A percentile compares a stretch with the other conserved stretches of the same genome.
Conservation (phyloP, 2,888 invertebrate genomes). For the Iphiclides podalirius region DNA sequence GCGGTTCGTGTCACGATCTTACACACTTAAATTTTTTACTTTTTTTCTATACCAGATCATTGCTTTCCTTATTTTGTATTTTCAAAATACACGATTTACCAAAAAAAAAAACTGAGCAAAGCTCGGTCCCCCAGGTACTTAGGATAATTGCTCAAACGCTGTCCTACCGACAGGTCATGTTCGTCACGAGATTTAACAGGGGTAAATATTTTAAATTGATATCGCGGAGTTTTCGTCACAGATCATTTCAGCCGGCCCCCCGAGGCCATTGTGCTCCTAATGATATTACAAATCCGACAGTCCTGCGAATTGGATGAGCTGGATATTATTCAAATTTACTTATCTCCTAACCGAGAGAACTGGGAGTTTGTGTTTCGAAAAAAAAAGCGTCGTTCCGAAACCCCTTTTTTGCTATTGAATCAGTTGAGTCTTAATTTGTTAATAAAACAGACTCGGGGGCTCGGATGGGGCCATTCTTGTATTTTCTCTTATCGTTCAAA, state of each 20-base stretch:
- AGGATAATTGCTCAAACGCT: too few species aligned
- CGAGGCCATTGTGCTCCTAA: constrained; percentile 57
- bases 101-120: too few species aligned
- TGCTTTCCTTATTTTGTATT: too few species aligned
- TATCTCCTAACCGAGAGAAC: constrained; percentile 48
- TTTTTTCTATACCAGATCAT: too few species aligned
- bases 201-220: constrained; percentile 68
- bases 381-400: constrained; percentile 45
- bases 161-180: too few species aligned
- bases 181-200: too few species aligned
- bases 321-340: constrained; percentile 50
- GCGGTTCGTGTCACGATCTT: too few species aligned
- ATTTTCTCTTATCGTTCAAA: constrained; percentile 42
- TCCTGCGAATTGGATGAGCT: constrained; percentile 54
- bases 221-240: constrained; percentile 60
- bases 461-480: constrained; percentile 43
- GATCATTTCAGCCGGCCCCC: constrained; percentile 53
- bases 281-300: constrained; percentile 53
- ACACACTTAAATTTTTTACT: too few species aligned
- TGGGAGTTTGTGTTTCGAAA: constrained; percentile 43
- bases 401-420: constrained; percentile 44
- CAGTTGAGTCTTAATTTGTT: constrained; percentile 51
- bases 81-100: too few species aligned
- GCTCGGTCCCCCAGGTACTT: too few species aligned
- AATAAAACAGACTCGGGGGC: constrained; percentile 49